A percentile compares a stretch with the other conserved stretches of the same genome.
Conservation (phyloP, 1,140 invertebrate species). For the Neodiprion fabricii region DNA sequence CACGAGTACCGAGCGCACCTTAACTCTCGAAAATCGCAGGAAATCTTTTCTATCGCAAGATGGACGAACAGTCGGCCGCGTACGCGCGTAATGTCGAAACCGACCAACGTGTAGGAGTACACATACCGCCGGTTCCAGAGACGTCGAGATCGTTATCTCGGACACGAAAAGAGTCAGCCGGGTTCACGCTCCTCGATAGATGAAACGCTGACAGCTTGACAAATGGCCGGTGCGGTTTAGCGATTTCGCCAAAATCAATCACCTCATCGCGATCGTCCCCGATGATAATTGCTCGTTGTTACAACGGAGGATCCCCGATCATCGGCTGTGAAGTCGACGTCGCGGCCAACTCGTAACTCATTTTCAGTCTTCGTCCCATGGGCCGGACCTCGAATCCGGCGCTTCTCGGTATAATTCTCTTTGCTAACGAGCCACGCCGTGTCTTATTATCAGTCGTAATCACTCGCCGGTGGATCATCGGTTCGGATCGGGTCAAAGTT, state of each 20-base stretch:
- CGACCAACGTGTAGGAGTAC: not conserved
- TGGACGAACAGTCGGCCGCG: not conserved
- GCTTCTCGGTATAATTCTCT: not conserved
- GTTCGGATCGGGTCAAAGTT: not conserved
- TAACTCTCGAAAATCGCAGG: not conserved
- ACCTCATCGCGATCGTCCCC: not conserved
- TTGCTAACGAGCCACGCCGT: not conserved
- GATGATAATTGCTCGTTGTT: not conserved
- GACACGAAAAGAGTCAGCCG: not conserved
- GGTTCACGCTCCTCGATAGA: not conserved
- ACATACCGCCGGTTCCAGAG: too few relatives aligned
- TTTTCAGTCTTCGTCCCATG: not conserved
- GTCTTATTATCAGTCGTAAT: not conserved
- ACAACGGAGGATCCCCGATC: not conserved
- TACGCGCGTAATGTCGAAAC: not conserved
- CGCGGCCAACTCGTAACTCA: too few relatives aligned
- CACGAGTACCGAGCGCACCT: not conserved
- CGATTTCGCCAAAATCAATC: conserved; percentile 5
- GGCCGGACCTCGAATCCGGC: not conserved
- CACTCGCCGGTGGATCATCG: not conserved
- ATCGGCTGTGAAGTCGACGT: too few relatives aligned
- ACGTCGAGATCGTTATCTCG: not conserved
- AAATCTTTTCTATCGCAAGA: not conserved
- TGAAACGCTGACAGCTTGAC: conserved; percentile 6
- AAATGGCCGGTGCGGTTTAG: not conserved